phyloP scores from a whole-genome alignment of 1,140 invertebrate species.

The Tetramorium alpestre region DNA sequence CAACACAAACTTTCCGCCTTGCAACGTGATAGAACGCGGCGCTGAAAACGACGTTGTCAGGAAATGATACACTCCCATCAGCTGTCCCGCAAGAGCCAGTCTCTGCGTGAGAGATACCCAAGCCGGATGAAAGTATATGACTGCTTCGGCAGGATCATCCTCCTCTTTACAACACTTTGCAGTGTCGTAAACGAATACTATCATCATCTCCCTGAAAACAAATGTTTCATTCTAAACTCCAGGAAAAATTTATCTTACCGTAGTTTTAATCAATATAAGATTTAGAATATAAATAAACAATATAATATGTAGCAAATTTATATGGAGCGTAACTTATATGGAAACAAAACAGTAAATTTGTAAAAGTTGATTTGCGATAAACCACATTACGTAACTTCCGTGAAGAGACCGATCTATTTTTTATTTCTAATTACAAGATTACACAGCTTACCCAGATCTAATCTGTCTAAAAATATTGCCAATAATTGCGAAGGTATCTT shows the following conservation, averaged over 20 bases:
- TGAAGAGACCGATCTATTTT: background rate
- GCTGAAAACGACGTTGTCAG: slow-evolving; percentile 90
- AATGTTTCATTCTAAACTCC: slow-evolving; percentile 10
- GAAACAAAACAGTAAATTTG: background rate
- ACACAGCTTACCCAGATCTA: slow-evolving; percentile 58
- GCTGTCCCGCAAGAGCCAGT: slow-evolving; percentile 92
- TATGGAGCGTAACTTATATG: background rate
- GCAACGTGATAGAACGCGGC: slow-evolving; percentile 90
- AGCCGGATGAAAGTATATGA: slow-evolving; percentile 95
- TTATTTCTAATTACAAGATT: background rate
- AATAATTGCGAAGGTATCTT: slow-evolving; percentile 21
- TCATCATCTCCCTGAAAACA: slow-evolving; percentile 92
- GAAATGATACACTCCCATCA: slow-evolving; percentile 93
- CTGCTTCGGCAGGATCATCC: slow-evolving; percentile 94
- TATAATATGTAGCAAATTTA: no score
- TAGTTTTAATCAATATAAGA: background rate
- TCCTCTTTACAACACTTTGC: slow-evolving; percentile 91
- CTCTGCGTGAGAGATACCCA: slow-evolving; percentile 94
- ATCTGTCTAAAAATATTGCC: slow-evolving; percentile 51
- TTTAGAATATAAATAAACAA: no score
- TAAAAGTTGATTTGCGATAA: background rate
- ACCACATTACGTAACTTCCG: slow-evolving; percentile 4
- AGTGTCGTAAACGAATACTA: slow-evolving; percentile 95
- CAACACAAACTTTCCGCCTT: slow-evolving; percentile 94
- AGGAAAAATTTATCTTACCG: background rate